A percentile compares a stretch with the other conserved stretches of the same genome.
Evolutionary conservation across 1,140 invertebrate species (phyloP).

Genomic region (Zophobas atratus): DNA sequence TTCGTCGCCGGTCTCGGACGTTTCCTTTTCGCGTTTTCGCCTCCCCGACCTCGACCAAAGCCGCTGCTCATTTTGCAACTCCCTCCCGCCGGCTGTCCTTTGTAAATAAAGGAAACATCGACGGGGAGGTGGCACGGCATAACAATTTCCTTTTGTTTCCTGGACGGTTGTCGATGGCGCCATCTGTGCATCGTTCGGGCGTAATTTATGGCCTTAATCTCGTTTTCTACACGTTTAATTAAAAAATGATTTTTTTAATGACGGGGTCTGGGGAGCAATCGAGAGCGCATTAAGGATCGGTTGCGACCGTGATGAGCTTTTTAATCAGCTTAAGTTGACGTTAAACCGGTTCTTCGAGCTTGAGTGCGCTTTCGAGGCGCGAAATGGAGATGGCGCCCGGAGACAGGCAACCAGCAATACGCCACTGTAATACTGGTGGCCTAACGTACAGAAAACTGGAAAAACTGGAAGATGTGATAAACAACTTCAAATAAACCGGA

Average conservation of each 20-base stretch:
- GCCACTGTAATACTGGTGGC: no score
- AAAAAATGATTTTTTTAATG: not conserved
- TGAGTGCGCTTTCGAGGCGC: not conserved
- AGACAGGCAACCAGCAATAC: not conserved
- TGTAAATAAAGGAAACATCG: conserved; percentile 1
- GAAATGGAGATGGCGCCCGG: not conserved
- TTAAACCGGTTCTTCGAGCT: not conserved
- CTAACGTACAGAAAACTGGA: no score
- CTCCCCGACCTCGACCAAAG: not conserved
- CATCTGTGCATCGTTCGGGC: not conserved
- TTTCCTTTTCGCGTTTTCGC: no score
- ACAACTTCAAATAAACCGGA: no score
- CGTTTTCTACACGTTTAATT: not conserved
- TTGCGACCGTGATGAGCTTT: not conserved
- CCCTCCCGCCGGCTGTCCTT: no score
- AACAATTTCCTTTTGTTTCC: not conserved
- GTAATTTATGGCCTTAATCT: not conserved
- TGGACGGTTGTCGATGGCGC: not conserved
- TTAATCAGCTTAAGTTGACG: not conserved
- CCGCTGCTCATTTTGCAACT: not conserved
- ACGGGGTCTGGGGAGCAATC: not conserved
- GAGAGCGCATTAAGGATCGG: not conserved
- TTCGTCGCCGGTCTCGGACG: no score
- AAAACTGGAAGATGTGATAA: no score
- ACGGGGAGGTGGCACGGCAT: not conserved